phyloP scores from a whole-genome alignment of 2,797 vertebrate species.

The Tadarida brasiliensis region DNA sequence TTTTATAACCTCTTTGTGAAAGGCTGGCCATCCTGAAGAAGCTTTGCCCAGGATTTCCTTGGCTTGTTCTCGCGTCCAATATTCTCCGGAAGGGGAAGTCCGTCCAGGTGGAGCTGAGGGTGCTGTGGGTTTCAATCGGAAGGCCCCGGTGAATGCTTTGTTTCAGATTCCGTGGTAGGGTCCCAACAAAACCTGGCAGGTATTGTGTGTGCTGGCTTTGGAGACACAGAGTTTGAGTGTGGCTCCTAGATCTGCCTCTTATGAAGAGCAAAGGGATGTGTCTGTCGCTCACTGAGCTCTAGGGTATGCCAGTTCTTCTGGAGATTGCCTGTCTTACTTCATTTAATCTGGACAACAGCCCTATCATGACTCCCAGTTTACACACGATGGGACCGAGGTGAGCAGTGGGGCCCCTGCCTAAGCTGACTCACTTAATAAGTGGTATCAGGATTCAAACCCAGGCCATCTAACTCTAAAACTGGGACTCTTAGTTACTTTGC shows the following conservation, averaged over 20 bases:
- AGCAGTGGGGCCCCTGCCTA: not conserved
- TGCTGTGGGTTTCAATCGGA: not conserved
- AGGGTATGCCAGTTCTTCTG: not conserved
- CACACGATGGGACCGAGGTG: not conserved
- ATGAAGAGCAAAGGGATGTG: not conserved
- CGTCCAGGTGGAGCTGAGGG: not conserved
- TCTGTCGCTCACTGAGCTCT: not conserved
- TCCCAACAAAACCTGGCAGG: not conserved
- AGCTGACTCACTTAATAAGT: not conserved
- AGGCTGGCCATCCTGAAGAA: conserved; percentile 10
- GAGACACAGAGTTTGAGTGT: not conserved
- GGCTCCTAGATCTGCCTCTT: not conserved
- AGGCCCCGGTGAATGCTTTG: not conserved
- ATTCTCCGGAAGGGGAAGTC: not conserved
- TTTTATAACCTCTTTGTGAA: not conserved
- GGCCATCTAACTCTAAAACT: not conserved
- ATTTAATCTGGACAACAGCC: not conserved
- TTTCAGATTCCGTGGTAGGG: not conserved
- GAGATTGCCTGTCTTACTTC: not conserved
- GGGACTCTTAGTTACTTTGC: not conserved
- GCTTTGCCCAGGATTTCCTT: not conserved
- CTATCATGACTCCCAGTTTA: not conserved
- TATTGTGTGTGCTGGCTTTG: not conserved
- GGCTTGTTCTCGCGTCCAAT: not conserved
- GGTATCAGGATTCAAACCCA: not conserved